Conservation (phyloP, 1,140 invertebrate species). For the Leptonema lineaticorne region DNA sequence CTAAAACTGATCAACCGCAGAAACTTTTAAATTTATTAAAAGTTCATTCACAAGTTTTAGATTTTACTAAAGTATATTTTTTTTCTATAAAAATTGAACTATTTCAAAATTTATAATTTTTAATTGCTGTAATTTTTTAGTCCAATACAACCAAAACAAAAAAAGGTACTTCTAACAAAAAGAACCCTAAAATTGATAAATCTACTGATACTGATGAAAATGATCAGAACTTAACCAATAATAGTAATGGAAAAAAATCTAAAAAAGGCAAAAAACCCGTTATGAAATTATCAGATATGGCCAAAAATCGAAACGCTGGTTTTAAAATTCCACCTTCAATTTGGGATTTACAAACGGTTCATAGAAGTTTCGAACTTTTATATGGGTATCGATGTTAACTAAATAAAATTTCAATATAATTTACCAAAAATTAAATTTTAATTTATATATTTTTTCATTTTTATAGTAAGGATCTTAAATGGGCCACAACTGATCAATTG, state of each 20-base stretch:
- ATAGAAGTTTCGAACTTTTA: slow-evolving; percentile 51
- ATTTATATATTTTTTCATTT: slow-evolving; percentile 30
- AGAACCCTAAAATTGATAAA: slow-evolving; percentile 20
- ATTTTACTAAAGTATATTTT: slow-evolving; percentile 51
- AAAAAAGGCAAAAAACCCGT: slow-evolving; percentile 16
- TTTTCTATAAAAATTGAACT: neutral
- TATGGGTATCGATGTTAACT: slow-evolving; percentile 52
- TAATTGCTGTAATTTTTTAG: slow-evolving; percentile 28
- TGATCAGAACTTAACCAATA: slow-evolving; percentile 44
- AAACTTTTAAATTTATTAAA: slow-evolving; percentile 52
- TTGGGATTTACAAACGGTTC: slow-evolving; percentile 49
- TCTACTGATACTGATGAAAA: slow-evolving; percentile 43
- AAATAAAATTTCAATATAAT: neutral
- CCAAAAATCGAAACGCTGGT: slow-evolving; percentile 22
- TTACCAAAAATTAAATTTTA: neutral
- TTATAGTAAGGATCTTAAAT: slow-evolving; percentile 49
- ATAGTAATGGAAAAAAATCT: slow-evolving; percentile 45
- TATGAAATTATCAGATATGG: slow-evolving; percentile 21
- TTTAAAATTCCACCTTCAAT: slow-evolving; percentile 52
- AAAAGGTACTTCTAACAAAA: slow-evolving; percentile 51
- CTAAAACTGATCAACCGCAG: slow-evolving; percentile 43
- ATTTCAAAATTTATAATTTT: no score
- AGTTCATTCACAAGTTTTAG: slow-evolving; percentile 49
- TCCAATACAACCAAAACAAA: slow-evolving; percentile 48
- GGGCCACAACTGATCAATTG: slow-evolving; percentile 48